A percentile compares a stretch with the other conserved stretches of the same genome.
phyloP scores from a whole-genome alignment of 2,113 vertebrate species.

The Rhinopomastus cyanomelas region DNA sequence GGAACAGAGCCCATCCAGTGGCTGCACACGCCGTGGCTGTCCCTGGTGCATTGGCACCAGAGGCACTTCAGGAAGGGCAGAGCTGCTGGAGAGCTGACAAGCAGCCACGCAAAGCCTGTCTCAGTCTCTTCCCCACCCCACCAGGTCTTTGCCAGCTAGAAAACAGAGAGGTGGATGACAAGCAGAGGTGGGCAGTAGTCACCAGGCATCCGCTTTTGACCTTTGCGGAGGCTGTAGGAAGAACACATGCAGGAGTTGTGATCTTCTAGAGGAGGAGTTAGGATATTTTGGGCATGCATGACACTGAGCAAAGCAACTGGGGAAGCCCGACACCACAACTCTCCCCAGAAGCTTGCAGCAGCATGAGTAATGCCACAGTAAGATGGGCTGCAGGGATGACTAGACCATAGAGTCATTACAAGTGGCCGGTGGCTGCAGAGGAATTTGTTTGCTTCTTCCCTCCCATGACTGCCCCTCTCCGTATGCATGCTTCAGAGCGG shows the following conservation, averaged over 20 bases:
- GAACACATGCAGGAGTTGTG: background rate
- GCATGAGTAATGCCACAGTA: background rate
- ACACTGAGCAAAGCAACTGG: background rate
- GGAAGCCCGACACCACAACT: background rate
- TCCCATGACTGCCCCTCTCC: background rate
- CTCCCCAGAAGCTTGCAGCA: background rate
- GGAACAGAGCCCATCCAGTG: fast-evolving
- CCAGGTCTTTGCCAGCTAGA: background rate
- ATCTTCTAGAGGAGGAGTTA: background rate
- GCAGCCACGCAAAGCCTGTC: background rate
- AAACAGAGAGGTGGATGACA: too few relatives aligned
- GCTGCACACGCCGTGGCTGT: fast-evolving
- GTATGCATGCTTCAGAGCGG: background rate
- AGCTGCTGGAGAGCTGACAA: background rate
- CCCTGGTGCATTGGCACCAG: background rate
- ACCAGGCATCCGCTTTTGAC: background rate
- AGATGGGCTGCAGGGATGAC: background rate
- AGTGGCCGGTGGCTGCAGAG: background rate
- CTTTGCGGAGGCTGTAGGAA: background rate
- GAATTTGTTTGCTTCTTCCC: background rate
- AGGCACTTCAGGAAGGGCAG: background rate
- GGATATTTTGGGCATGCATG: background rate
- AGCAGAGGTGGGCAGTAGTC: background rate
- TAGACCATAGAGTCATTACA: background rate
- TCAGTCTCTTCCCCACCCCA: background rate